Percentiles rank a stretch among this genome's conserved stretches.
Evolutionary conservation across 1,140 invertebrate species (phyloP).

Genomic region (Calosoma granatense): DNA sequence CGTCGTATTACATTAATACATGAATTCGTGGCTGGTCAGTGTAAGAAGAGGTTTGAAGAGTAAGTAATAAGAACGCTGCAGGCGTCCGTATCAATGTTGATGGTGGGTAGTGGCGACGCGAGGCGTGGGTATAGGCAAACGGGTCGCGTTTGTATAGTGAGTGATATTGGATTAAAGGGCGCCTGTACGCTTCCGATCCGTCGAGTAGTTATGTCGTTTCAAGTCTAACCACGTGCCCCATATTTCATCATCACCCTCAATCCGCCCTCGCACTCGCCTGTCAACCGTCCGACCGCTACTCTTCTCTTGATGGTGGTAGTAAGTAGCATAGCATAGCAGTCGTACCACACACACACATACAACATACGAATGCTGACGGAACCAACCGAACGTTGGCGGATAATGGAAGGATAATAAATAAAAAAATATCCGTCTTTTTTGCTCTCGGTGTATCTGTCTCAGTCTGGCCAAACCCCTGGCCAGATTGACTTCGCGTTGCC

Average conservation of each 20-base stretch:
- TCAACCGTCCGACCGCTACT: neutral
- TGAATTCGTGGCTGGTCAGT: too few relatives aligned
- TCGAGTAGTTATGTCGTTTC: conserved; percentile 46
- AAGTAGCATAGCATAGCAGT: neutral
- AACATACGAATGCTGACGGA: conserved; percentile 20
- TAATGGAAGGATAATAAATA: conserved; percentile 35
- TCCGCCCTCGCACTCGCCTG: conserved; percentile 1
- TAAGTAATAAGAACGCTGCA: too few relatives aligned
- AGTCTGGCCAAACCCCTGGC: conserved; percentile 18
- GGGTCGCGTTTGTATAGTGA: too few relatives aligned
- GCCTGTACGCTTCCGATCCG: conserved; percentile 20
- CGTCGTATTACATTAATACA: too few relatives aligned
- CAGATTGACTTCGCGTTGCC: conserved; percentile 34
- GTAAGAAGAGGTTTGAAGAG: too few relatives aligned
- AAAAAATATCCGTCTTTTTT: conserved; percentile 32
- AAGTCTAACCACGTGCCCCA: conserved; percentile 55
- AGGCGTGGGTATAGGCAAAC: too few relatives aligned
- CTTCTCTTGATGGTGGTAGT: neutral
- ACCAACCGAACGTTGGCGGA: conserved; percentile 24
- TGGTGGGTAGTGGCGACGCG: too few relatives aligned
- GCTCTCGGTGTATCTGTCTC: conserved; percentile 22
- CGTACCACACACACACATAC: neutral
- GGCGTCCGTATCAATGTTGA: too few relatives aligned
- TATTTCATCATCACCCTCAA: conserved; percentile 49
- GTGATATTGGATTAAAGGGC: conserved; percentile 6